These are phyloP conservation scores for Chaetoderma sp. DNA, from an alignment of 2,888 invertebrate species.

Conservation along the genomic window DNA sequence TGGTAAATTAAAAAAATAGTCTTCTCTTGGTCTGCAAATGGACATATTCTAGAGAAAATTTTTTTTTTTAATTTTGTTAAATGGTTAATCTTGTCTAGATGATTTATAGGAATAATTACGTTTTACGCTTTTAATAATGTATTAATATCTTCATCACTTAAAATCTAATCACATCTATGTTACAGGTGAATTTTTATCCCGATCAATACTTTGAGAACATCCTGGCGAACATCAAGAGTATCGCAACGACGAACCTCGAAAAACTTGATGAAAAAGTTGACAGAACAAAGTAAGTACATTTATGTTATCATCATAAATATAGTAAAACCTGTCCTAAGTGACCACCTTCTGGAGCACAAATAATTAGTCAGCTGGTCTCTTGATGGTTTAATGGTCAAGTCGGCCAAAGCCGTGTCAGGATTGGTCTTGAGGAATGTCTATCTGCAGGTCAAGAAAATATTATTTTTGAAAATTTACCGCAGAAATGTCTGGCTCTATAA, in stretches of 20 bases:
- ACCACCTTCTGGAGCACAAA: too few species aligned
- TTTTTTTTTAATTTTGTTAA: not conserved
- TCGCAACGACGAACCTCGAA: slow-evolving; percentile 48
- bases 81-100: not conserved
- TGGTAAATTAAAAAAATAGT: too few species aligned
- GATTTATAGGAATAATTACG: not conserved
- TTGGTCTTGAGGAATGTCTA: too few species aligned
- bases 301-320: not conserved
- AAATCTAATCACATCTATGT: slow-evolving; percentile 4
- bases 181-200: slow-evolving; percentile 52
- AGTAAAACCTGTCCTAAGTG: too few species aligned
- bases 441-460: too few species aligned
- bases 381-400: too few species aligned
- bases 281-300: slow-evolving; percentile 49
- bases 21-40: too few species aligned
- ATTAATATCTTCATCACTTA: not conserved
- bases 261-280: slow-evolving; percentile 56
- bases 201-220: slow-evolving; percentile 63
- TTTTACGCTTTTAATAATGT: not conserved
- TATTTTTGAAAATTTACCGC: too few species aligned
- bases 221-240: slow-evolving; percentile 52
- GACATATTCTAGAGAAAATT: too few species aligned
- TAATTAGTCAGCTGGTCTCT: not conserved
- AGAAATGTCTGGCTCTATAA: too few species aligned
- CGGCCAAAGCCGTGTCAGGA: too few species aligned